Evolutionary conservation across 2,888 invertebrate species (phyloP).

Genomic region (Adela reaumurella): DNA sequence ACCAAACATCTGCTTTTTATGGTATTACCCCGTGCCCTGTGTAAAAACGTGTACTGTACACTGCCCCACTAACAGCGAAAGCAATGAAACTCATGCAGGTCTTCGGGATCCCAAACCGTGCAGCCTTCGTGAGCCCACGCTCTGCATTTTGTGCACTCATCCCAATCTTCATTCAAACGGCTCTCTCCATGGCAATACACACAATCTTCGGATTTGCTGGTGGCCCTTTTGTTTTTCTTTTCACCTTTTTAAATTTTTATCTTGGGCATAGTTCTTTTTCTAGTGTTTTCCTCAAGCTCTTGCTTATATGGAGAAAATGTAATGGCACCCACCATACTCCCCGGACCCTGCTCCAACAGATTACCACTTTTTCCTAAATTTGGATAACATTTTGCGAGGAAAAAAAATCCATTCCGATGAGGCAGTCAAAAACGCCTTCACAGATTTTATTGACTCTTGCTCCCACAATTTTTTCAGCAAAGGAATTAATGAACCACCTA

Average conservation of each 20-base stretch:
- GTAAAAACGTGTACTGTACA: neutral
- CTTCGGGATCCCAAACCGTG: neutral
- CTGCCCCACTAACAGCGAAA: neutral
- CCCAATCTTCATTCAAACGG: too few relatives aligned
- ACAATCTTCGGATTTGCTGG: neutral
- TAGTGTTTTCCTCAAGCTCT: neutral
- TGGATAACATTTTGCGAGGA: too few relatives aligned
- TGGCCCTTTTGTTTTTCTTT: neutral
- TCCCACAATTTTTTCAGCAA: too few relatives aligned
- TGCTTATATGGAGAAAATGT: neutral
- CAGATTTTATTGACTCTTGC: too few relatives aligned
- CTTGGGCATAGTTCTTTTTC: neutral
- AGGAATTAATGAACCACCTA: too few relatives aligned
- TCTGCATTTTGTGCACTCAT: neutral
- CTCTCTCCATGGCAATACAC: neutral
- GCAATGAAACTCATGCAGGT: neutral
- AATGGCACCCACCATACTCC: too few relatives aligned
- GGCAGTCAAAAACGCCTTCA: too few relatives aligned
- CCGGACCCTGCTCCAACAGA: too few relatives aligned
- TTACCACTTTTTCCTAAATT: too few relatives aligned
- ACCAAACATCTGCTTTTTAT: neutral
- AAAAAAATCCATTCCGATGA: too few relatives aligned
- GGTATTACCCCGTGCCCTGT: neutral
- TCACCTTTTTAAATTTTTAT: neutral
- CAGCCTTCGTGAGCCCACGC: conserved; percentile 1